These are phyloP conservation scores for Hypotaenidia philippensis DNA, from an alignment of 2,797 vertebrate species.

Conservation along the genomic window DNA sequence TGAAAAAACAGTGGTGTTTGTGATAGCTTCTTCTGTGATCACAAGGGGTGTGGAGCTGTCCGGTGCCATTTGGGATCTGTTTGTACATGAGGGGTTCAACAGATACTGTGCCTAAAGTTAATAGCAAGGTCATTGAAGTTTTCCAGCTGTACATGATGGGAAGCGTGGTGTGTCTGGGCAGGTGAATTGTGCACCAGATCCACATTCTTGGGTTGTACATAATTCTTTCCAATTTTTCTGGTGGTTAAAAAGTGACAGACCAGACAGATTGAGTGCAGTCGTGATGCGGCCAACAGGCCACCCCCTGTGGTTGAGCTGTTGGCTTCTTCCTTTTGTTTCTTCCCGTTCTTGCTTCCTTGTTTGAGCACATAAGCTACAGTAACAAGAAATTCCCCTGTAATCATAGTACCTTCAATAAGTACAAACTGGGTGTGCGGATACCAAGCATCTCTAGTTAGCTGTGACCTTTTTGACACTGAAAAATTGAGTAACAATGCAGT, in stretches of 20 bases:
- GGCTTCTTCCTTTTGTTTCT: neutral
- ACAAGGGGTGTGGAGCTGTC: neutral
- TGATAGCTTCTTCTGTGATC: neutral
- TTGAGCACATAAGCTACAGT: neutral
- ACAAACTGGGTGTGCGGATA: neutral
- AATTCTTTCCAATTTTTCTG: neutral
- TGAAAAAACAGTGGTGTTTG: neutral
- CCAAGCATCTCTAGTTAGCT: neutral
- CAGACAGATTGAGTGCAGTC: neutral
- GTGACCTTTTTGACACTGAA: neutral
- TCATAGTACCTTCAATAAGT: neutral
- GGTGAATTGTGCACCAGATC: neutral
- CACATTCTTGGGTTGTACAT: neutral
- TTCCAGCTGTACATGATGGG: neutral
- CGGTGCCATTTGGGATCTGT: neutral
- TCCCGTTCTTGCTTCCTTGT: accelerated
- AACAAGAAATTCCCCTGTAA: neutral
- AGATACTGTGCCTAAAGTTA: neutral
- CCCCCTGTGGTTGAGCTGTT: neutral
- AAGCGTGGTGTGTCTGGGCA: neutral
- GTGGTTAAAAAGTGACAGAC: neutral
- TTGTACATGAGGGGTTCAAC: neutral
- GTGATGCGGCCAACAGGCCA: neutral
- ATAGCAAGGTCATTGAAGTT: neutral
- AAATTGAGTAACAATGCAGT: neutral